phyloP scores from a whole-genome alignment of 1,140 invertebrate species.

The Rhopalosiphum padi region DNA sequence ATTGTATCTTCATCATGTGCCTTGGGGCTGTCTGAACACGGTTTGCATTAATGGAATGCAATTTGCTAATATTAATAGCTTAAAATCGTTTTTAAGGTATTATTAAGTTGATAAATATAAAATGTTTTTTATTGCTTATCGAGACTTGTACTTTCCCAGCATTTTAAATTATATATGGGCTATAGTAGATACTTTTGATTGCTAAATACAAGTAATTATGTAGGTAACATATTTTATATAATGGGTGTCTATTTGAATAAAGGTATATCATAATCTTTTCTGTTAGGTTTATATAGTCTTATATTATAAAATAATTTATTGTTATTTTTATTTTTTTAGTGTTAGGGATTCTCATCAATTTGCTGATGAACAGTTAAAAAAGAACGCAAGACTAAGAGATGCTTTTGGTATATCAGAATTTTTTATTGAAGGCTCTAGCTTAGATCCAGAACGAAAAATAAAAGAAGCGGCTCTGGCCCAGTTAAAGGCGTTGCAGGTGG shows the following conservation, averaged over 20 bases:
- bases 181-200: neutral
- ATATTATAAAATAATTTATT: neutral
- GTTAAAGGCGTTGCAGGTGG: constrained; percentile 67
- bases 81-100: constrained; percentile 49
- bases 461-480: constrained; percentile 72
- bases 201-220: neutral
- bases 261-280: neutral
- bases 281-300: neutral
- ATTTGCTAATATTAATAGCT: constrained; percentile 35
- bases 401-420: constrained; percentile 94
- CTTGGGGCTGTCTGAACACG: constrained; percentile 4
- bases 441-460: constrained; percentile 83
- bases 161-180: neutral
- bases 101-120: neutral
- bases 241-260: neutral
- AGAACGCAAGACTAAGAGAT: constrained; percentile 89
- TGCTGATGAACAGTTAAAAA: constrained; percentile 94
- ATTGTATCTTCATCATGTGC: constrained; percentile 21
- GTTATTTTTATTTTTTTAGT: constrained; percentile 68
- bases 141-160: neutral
- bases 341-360: constrained; percentile 94
- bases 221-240: neutral
- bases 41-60: constrained; percentile 44
- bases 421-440: constrained; percentile 92
- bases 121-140: neutral